Evolutionary conservation across 1,140 invertebrate genomes (phyloP).

Genomic region (Batillaria attramentaria): DNA sequence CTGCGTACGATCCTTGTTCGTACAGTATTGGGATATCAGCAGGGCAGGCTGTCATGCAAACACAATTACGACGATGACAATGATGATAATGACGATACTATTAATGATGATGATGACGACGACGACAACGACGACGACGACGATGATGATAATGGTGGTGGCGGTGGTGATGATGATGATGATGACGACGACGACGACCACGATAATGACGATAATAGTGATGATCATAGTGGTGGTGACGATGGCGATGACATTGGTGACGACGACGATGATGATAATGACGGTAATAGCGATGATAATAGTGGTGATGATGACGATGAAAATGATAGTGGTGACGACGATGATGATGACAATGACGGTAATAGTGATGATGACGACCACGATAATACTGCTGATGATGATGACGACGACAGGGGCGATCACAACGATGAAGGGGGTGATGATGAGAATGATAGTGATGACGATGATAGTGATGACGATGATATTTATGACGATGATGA

Average conservation of each 20-base stretch:
- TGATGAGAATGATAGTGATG: background rate
- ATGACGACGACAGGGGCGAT: background rate
- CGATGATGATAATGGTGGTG: background rate
- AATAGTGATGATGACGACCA: background rate
- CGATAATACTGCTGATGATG: conserved; percentile 7
- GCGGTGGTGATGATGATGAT: background rate
- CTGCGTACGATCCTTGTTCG: too few species aligned
- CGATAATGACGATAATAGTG: conserved; percentile 1
- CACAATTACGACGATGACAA: too few species aligned
- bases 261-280: background rate
- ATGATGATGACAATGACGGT: background rate
- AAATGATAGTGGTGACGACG: background rate
- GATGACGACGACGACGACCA: background rate
- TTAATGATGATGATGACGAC: too few species aligned
- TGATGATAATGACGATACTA: too few species aligned
- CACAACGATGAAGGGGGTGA: background rate
- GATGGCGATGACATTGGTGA: background rate
- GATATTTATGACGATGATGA: background rate
- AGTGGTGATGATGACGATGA: background rate
- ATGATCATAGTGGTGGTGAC: background rate
- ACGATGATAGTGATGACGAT: background rate
- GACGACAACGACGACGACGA: background rate
- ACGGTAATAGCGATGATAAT: background rate
- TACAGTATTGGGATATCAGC: too few species aligned
- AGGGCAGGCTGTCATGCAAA: too few species aligned